Conservation (phyloP, 2,113 vertebrate species). For the Cnemophilus loriae region DNA sequence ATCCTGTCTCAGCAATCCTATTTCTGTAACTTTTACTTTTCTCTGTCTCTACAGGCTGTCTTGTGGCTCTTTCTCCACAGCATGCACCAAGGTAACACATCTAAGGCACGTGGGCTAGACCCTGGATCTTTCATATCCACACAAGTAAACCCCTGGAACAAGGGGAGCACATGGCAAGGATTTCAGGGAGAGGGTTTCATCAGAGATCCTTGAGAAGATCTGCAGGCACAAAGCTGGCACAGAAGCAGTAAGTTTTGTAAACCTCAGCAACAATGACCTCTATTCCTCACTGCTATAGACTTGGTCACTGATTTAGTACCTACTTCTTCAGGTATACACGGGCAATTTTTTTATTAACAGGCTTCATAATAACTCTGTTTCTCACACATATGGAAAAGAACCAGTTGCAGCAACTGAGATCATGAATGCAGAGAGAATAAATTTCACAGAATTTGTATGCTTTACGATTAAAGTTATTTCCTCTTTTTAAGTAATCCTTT, state of each 20-base stretch:
- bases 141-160: not conserved
- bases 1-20: not conserved
- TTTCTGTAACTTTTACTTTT: not conserved
- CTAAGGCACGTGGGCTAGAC: rapidly evolving
- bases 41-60: not conserved
- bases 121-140: not conserved
- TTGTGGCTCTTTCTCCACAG: not conserved
- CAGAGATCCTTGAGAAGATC: not conserved
- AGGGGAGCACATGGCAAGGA: not conserved
- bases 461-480: not conserved
- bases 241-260: not conserved
- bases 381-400: not conserved
- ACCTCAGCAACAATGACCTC: not conserved
- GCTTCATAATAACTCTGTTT: not conserved
- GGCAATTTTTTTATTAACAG: not conserved
- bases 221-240: not conserved
- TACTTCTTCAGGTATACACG: not conserved
- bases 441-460: not conserved
- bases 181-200: not conserved
- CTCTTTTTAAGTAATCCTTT: not conserved
- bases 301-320: not conserved
- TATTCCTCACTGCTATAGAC: not conserved
- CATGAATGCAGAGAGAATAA: not conserved
- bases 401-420: not conserved
- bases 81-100: not conserved